Base-by-base conservation (phyloP, 1,140 invertebrate genomes). In the Drosophila erecta region DNA sequence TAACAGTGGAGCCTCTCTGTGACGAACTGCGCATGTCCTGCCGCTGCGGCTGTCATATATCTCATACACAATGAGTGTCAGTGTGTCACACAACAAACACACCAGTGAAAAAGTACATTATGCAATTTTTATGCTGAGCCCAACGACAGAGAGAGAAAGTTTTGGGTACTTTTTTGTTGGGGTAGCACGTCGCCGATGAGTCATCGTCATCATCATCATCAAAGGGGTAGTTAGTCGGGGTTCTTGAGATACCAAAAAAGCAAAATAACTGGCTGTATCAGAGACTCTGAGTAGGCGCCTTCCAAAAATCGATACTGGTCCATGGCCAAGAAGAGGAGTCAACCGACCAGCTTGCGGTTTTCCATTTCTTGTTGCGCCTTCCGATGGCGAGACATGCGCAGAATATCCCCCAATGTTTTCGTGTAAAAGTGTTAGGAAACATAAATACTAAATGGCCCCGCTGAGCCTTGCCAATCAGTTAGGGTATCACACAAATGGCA, bases 71-170 rank as follows among this genome's bases (percentile, higher is more conserved):
- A 87, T 74, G 74, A 87, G 84, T 87, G 84, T 87, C 84, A 87
- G 85, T 87, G 84, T 89, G 84, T 89, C 84, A 87, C 66, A 59
- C 22, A 50, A 12, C 14, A 22, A 30, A 35, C 17, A 24, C 27
- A 44, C 58, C 49, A 22, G 49, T 6, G 27, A 62, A 59, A 72
- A 60, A 77, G 47, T 59, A 59, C 83, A 87, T 87, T 87, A 87
- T 87, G 84, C 84, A 87, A 87, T 89, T 87, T 89, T 84, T 89
- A 87, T 87, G 85, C 71, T 89, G 62, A 20, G 20, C 38, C 37
- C 4, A 27, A 7, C 61, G 65, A 14, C 62, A 17, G 50, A 74
- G 59, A 83, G 84, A 87, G 83, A 87, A 89, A 86, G 81, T 86
- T 27, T 53, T 17, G 43, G 46, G 15, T 53, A 37, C 8, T 37